Conservation (phyloP, 2,797 vertebrate species). For the Gallinago nigripennis region DNA sequence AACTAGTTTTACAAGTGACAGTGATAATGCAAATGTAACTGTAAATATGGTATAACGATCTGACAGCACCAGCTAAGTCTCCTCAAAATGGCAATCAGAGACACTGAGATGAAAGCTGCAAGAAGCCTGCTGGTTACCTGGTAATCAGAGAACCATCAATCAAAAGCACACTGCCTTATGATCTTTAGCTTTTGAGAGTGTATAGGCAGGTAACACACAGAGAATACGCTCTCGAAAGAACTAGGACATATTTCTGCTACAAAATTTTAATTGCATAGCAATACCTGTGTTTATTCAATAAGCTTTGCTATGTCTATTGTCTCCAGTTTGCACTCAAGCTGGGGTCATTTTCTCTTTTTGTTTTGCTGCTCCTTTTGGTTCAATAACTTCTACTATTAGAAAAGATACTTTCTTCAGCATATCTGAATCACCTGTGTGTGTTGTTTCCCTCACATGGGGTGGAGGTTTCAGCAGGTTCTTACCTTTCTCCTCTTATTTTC, state of each 20-base stretch:
- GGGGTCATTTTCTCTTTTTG: background rate
- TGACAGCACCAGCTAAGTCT: background rate
- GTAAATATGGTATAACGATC: background rate
- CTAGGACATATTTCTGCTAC: background rate
- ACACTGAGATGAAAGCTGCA: background rate
- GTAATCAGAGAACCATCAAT: background rate
- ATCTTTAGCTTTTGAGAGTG: background rate
- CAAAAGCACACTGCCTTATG: background rate
- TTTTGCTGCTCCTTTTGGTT: background rate
- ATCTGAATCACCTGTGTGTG: fast-evolving
- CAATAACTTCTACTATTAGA: background rate
- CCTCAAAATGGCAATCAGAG: background rate
- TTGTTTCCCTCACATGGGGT: background rate
- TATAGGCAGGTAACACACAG: background rate
- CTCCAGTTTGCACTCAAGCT: background rate
- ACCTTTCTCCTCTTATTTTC: background rate
- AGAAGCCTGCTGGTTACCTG: background rate
- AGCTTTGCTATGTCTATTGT: background rate
- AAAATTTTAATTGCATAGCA: background rate
- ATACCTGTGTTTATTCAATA: background rate
- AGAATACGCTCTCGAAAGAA: background rate
- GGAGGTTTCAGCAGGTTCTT: background rate
- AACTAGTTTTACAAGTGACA: background rate
- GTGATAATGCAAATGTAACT: background rate
- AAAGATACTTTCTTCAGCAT: background rate